Evolutionary conservation across 2,113 vertebrate genomes (phyloP).

Genomic region (Coracopsis vasa): DNA sequence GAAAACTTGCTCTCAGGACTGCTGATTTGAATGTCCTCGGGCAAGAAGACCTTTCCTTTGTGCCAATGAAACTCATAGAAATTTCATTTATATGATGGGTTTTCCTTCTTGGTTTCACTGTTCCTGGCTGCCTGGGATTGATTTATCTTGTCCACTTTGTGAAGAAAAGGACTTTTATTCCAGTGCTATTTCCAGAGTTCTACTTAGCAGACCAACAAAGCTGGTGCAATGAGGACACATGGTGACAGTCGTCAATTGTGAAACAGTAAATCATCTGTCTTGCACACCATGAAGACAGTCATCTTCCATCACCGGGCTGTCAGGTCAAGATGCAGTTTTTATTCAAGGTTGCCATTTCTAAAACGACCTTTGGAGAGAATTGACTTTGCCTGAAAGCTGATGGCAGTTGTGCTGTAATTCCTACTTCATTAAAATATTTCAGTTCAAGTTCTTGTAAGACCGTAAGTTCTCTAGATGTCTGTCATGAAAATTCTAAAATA

Average conservation of each 20-base stretch:
- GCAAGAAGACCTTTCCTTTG: background rate
- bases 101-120: background rate
- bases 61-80: background rate
- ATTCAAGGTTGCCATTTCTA: background rate
- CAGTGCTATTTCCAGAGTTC: background rate
- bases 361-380: background rate
- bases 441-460: background rate
- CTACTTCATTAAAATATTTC: constrained; percentile 42
- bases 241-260: background rate
- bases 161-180: background rate
- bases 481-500: background rate
- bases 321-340: background rate
- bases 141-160: background rate
- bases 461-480: background rate
- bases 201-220: background rate
- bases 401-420: background rate
- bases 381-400: background rate
- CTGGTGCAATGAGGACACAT: background rate
- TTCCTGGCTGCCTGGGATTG: background rate
- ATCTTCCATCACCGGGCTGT: background rate
- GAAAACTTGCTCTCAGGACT: background rate
- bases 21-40: background rate
- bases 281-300: background rate
- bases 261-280: background rate
- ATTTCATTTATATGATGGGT: background rate